Conservation (phyloP, 2,888 invertebrate genomes). For the Andrena trimmerana region DNA sequence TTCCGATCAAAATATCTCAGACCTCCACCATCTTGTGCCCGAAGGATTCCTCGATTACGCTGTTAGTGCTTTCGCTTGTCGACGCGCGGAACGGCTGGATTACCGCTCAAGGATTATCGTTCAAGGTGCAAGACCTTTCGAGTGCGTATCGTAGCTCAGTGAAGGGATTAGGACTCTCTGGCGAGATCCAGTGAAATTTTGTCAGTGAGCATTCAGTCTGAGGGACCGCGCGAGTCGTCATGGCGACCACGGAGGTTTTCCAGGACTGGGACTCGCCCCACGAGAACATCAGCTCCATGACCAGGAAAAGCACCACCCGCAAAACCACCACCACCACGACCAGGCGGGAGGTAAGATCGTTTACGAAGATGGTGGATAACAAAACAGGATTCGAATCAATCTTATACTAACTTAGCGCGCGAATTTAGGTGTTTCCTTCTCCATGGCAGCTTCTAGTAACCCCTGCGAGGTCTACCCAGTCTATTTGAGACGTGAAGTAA, state of each 20-base stretch:
- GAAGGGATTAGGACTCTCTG: constrained; percentile 41
- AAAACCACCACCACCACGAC: constrained; percentile 68
- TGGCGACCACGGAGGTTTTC: constrained; percentile 83
- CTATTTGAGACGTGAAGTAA: constrained; percentile 15
- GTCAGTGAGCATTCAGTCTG: constrained; percentile 35
- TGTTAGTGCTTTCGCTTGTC: constrained; percentile 7
- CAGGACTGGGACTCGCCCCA: constrained; percentile 84
- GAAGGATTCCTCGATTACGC: constrained; percentile 30
- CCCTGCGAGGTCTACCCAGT: not conserved
- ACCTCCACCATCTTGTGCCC: not conserved
- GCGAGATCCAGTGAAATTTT: constrained; percentile 56
- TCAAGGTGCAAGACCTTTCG: constrained; percentile 45
- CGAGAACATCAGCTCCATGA: constrained; percentile 78
- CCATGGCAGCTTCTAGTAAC: not conserved
- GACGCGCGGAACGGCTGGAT: constrained; percentile 5
- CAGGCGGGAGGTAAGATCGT: constrained; percentile 77
- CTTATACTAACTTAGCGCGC: not conserved
- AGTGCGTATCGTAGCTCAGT: constrained; percentile 54
- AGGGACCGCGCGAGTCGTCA: constrained; percentile 59
- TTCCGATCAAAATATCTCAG: not conserved
- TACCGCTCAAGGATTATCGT: constrained; percentile 28
- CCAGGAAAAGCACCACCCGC: constrained; percentile 69
- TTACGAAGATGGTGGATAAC: not conserved
- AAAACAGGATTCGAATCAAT: not conserved
- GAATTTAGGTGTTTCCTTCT: not conserved